Conservation (phyloP, 37 sponge, comb jelly and placozoan genomes). For the Lycopodina hypogea region DNA sequence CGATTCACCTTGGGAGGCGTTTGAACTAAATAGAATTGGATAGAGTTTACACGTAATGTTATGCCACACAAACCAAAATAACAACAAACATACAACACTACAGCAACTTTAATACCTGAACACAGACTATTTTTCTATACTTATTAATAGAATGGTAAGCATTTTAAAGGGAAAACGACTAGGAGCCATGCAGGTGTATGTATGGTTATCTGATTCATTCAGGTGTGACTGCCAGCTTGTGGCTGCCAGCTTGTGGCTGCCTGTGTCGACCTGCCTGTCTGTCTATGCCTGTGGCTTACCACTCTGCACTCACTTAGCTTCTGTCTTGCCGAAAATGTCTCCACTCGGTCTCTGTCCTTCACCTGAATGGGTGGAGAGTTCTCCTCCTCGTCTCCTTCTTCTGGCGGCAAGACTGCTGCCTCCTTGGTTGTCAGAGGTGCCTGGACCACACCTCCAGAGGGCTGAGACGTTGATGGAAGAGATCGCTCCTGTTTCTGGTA, state of each 20-base stretch:
- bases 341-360: constrained; percentile 44
- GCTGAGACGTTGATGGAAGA: background rate
- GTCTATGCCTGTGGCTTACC: too few species aligned
- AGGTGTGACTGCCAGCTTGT: too few species aligned
- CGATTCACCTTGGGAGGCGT: constrained; percentile 58
- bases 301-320: constrained; percentile 58
- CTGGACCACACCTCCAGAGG: background rate
- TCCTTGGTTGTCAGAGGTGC: constrained; percentile 28
- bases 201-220: too few species aligned
- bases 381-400: constrained; percentile 14
- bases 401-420: background rate
- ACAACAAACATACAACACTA: background rate
- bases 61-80: background rate
- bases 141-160: too few species aligned
- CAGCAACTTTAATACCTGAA: too few species aligned
- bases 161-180: too few species aligned
- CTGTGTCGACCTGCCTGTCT: too few species aligned
- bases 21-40: constrained; percentile 25
- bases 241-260: too few species aligned
- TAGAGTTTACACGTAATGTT: background rate
- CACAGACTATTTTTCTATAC: too few species aligned
- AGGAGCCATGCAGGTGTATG: too few species aligned
- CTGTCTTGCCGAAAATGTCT: constrained; percentile 47
- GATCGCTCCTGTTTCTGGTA: constrained; percentile 29
- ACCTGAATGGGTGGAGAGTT: constrained; percentile 48